Percentiles rank a stretch among this genome's conserved stretches.
Conservation (phyloP, 2,113 vertebrate genomes). For the Bufo bufo region DNA sequence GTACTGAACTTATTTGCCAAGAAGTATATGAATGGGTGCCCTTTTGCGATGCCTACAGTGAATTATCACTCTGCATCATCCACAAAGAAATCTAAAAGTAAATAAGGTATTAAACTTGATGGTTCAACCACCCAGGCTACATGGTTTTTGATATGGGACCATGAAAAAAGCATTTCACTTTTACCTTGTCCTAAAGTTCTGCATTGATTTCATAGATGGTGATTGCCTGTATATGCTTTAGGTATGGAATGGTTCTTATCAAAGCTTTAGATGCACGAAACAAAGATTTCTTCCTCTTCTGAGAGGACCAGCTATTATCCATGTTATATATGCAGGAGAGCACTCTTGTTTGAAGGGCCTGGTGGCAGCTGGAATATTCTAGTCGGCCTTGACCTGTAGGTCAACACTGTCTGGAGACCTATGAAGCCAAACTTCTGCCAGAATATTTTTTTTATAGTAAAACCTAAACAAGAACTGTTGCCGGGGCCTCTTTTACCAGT, state of each 20-base stretch:
- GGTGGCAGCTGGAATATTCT: slow-evolving; percentile 19
- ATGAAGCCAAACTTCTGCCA: neutral
- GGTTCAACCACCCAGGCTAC: too few relatives aligned
- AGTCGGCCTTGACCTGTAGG: slow-evolving; percentile 24
- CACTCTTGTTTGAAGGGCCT: neutral
- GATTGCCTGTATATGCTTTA: neutral
- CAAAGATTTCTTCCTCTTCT: neutral
- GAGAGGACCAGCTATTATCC: neutral
- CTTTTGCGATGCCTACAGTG: too few relatives aligned
- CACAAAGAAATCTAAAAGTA: too few relatives aligned
- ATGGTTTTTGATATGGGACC: too few relatives aligned
- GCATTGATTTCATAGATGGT: neutral
- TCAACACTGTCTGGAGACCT: slow-evolving; percentile 23
- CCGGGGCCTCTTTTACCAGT: neutral
- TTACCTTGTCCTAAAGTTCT: too few relatives aligned
- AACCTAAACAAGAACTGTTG: neutral
- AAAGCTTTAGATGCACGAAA: neutral
- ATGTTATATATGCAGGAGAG: neutral
- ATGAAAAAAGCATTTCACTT: too few relatives aligned
- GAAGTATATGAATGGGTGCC: too few relatives aligned
- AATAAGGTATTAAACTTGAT: too few relatives aligned
- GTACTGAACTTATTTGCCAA: too few relatives aligned
- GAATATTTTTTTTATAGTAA: neutral
- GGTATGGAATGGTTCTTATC: too few relatives aligned
- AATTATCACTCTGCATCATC: too few relatives aligned